Base-by-base conservation (phyloP, 2,113 vertebrate genomes). In the Sakesphorus luctuosus region DNA sequence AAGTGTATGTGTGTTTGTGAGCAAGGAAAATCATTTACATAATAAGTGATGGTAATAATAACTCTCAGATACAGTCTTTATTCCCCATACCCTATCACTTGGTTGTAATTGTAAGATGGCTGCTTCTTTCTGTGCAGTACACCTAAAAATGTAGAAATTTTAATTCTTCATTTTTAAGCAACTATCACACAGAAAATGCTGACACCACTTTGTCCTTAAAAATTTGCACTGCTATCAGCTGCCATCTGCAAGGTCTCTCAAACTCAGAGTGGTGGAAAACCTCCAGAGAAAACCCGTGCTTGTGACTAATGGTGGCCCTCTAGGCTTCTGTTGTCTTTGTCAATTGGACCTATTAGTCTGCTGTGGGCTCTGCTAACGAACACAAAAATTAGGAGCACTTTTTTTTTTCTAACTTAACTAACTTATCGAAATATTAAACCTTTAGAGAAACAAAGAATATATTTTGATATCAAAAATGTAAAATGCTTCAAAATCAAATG, bases 1-100 rank as follows among this genome's bases (percentile, higher is more conserved):
- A 55, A 43, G 9, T 5, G 1, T 47, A 20, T 38, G 53, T 68
- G 31, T 86, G 77, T 84, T 77, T 96, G 53, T 76, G 81, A 94
- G 62, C 55, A 93, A 73, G 49, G 25, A 35, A 81, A 93, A 87
- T 94, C 15, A 95, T 96, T 96, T 93, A 67, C 90, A 93, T 93
- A 85, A 87, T 85, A 89, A 90, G 67, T 85, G 55, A 66, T 80
- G 62, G 19, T 58, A 95, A 83, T 94, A 90, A 90, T 76, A 95
- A 85, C 67, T 85, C 91, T 72, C 62, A 89, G 25, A 87, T 89
- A 82, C 6, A 82, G 49, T 66, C 75, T 79, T 77, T 71, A 80
- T 73, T 87, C 7, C 20, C 38, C 4, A 5, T 44, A 71, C 20
- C 67, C 38, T 80, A 52, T 28, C 71, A 26, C 21, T 75, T 23